Conservation (phyloP, 2,797 vertebrate species). For the Parotocinclus haroldoi region DNA sequence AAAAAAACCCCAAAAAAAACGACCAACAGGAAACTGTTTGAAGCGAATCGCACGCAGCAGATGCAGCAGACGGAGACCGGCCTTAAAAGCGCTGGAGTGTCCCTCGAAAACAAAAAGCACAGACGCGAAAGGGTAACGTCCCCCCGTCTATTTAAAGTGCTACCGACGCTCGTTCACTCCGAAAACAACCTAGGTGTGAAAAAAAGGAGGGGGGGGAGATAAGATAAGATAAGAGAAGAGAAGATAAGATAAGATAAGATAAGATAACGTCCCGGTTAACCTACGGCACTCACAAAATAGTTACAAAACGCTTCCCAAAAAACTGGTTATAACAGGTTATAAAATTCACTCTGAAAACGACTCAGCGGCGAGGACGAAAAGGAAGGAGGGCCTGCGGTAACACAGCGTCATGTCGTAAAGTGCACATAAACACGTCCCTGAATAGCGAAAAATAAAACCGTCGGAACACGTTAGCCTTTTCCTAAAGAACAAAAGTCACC, state of each 20-base stretch:
- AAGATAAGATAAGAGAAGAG: too few species aligned
- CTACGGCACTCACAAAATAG: slow-evolving; percentile 34
- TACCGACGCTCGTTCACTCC: slow-evolving; percentile 15
- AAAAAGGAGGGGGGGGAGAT: too few species aligned
- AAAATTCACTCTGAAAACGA: slow-evolving; percentile 21
- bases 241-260: too few species aligned
- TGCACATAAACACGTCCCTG: slow-evolving; percentile 42
- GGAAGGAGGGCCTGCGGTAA: slow-evolving; percentile 3
- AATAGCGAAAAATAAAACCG: slow-evolving; percentile 22
- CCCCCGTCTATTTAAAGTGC: slow-evolving; percentile 32
- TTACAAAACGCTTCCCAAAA: slow-evolving; percentile 27
- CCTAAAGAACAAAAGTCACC: neutral
- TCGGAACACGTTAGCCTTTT: neutral
- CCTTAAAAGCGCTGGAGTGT: neutral
- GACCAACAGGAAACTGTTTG: too few species aligned
- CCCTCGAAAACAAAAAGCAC: slow-evolving; percentile 16
- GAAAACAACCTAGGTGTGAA: slow-evolving; percentile 19
- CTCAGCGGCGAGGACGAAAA: slow-evolving; percentile 15
- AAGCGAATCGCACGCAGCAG: neutral
- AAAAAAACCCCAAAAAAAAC: too few species aligned
- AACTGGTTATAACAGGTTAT: slow-evolving; percentile 2
- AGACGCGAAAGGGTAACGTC: slow-evolving; percentile 14
- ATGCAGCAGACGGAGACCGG: neutral
- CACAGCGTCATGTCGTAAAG: slow-evolving; percentile 34
- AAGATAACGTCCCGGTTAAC: slow-evolving; percentile 9